A percentile compares a stretch with the other conserved stretches of the same genome.
Evolutionary conservation across 2,113 vertebrate genomes (phyloP).

Genomic region (Balaeniceps rex): DNA sequence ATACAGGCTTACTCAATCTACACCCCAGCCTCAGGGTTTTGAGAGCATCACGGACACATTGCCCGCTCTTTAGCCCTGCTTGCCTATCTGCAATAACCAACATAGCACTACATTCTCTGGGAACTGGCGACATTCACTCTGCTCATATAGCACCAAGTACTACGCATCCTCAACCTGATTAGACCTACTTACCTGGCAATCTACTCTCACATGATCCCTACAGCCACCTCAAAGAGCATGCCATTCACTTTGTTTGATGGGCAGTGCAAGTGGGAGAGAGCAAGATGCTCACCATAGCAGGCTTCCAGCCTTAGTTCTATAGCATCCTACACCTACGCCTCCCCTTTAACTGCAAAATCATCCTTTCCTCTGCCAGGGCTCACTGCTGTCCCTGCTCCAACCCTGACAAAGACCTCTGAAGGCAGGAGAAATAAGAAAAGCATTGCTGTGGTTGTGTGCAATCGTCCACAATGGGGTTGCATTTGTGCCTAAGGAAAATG

Average conservation of each 20-base stretch:
- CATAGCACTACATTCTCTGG: neutral
- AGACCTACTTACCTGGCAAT: neutral
- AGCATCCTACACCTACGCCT: neutral
- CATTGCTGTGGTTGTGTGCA: rapidly evolving
- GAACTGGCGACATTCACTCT: neutral
- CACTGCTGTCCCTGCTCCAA: neutral
- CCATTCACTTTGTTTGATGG: neutral
- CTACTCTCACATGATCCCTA: neutral
- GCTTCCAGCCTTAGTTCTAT: neutral
- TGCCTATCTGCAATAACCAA: neutral
- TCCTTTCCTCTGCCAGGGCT: neutral
- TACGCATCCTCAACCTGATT: neutral
- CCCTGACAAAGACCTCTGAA: neutral
- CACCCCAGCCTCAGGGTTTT: neutral
- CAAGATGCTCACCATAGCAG: neutral
- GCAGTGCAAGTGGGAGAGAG: neutral
- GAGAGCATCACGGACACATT: rapidly evolving
- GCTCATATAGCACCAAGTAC: neutral
- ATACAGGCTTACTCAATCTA: neutral
- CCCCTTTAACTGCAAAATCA: neutral
- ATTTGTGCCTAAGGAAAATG: neutral
- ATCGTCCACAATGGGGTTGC: neutral
- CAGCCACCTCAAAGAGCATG: neutral
- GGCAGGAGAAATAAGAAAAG: neutral
- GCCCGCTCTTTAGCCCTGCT: neutral